Base-by-base conservation (phyloP, 2,888 invertebrate species). In the Xylophagus ater region DNA sequence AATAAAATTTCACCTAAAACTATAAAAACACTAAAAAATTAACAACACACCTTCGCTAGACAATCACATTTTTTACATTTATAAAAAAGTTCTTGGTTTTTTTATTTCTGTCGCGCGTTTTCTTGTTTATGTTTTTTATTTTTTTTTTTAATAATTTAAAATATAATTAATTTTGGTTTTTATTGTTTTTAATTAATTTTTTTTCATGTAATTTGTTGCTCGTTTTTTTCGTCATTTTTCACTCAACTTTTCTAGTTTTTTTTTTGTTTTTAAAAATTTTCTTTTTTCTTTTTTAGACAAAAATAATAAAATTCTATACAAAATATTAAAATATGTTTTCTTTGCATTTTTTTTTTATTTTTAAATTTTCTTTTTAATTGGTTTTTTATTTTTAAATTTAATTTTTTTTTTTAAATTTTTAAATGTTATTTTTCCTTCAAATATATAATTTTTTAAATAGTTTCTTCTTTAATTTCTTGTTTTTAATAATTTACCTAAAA, bases 21-120 rank as follows among this genome's bases (percentile, higher is more conserved):
- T 29, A 37, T 30, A 37, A 37, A 29, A 30, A 37, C 37, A 37
- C 37, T 37, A 38, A 32, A 38, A 38, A 38, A 38, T 38, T 26
- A 38, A 38, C 38, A 38, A 25, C 32, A 32, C n/a, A n/a, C n/a
- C n/a, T n/a, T 38, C 38, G 23, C 25, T 31, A 30, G 25, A 32
- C 38, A 38, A 38, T 38, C 38, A 38, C 38, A 32, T 38, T 31
- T n/a, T n/a, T n/a, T 32, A 38, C 38, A 38, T 38, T n/a, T n/a
- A 38, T 38, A 38, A 38, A 38, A 38, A 38, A 14, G 29, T 30
- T 31, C 14, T 25, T 29, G 7, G 10, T 34, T 14, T 19, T 17
- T 36, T 36, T 18, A 19, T 20, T n/a, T n/a, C n/a, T n/a, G n/a
- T n/a, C n/a, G n/a, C n/a, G n/a, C n/a, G n/a, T 12, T 28, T 28